Conservation (phyloP, 2,113 vertebrate species). For the Origma solitaria region DNA sequence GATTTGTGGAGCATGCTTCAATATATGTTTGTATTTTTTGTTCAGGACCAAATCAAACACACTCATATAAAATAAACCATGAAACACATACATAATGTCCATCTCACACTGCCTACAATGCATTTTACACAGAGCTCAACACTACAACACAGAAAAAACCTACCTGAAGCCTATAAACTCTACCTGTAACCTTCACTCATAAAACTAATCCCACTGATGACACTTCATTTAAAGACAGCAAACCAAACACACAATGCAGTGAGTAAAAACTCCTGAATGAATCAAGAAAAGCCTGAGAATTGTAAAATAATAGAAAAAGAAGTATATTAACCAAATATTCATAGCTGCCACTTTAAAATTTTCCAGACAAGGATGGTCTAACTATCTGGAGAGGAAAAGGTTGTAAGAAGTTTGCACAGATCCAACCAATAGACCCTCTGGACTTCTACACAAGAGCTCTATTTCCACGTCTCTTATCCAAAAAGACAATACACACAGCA, state of each 20-base stretch:
- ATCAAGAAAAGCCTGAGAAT: rapidly evolving
- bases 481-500: neutral
- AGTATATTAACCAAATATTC: neutral
- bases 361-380: neutral
- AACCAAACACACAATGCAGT: neutral
- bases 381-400: neutral
- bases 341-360: neutral
- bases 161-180: neutral
- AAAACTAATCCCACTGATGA: neutral
- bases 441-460: neutral
- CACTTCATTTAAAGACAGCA: neutral
- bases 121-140: neutral
- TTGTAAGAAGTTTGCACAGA: neutral
- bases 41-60: neutral
- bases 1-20: neutral
- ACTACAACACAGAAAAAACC: neutral
- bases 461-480: neutral
- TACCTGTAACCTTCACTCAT: neutral
- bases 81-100: rapidly evolving
- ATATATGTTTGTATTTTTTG: neutral
- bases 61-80: neutral
- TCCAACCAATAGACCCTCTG: neutral
- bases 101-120: neutral
- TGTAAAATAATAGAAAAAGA: neutral
- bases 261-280: neutral